These are phyloP conservation scores for Wiebesia pumilae DNA, from an alignment of 1,140 invertebrate genomes.

Conservation along the genomic window DNA sequence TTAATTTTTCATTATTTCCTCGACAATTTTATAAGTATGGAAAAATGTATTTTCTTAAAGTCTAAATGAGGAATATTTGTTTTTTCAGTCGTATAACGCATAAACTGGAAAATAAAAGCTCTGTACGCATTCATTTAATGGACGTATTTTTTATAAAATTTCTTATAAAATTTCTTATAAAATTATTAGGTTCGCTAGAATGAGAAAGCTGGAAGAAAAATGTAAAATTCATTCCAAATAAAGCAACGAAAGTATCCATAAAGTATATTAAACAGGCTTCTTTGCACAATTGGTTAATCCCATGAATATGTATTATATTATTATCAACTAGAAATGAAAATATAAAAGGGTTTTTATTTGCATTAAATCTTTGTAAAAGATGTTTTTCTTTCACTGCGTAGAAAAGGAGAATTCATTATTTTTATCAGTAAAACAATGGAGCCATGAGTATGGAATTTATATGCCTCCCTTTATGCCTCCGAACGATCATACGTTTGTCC, in stretches of 20 bases:
- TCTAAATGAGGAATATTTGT: too few species aligned
- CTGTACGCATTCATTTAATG: neutral
- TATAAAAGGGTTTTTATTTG: neutral
- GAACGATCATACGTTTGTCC: neutral
- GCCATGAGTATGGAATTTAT: neutral
- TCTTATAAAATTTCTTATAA: too few species aligned
- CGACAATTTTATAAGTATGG: too few species aligned
- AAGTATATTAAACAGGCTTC: neutral
- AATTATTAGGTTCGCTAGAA: neutral
- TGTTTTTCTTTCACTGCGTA: neutral
- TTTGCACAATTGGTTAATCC: neutral
- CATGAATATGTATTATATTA: neutral
- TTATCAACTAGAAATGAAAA: neutral
- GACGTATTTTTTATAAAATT: neutral
- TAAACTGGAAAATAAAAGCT: neutral
- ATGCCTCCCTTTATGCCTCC: neutral
- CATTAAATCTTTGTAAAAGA: neutral
- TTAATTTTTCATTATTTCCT: neutral
- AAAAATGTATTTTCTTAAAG: too few species aligned
- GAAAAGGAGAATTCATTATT: neutral
- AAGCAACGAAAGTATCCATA: neutral
- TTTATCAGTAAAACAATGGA: neutral
- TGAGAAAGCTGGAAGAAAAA: neutral
- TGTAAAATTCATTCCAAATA: neutral
- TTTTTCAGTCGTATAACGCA: neutral